These are phyloP conservation scores for Phyto melanocephala DNA, from an alignment of 2,888 invertebrate genomes.

Conservation along the genomic window DNA sequence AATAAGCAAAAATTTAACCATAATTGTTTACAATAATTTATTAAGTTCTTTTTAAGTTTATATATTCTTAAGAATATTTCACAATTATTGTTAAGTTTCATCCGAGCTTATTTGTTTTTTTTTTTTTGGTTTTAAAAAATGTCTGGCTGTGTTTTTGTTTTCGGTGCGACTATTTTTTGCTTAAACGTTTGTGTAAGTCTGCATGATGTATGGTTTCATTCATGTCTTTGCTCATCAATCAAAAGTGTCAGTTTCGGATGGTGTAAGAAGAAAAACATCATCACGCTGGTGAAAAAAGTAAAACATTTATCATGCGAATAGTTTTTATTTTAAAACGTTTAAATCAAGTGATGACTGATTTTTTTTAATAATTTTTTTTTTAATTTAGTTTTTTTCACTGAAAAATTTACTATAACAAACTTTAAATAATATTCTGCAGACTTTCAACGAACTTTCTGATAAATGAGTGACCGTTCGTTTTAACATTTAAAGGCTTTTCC, in stretches of 20 bases:
- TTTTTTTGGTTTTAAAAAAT: slow-evolving; percentile 14
- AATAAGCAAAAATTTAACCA: slow-evolving; percentile 42
- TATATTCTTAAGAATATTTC: slow-evolving; percentile 16
- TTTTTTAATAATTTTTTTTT: no score
- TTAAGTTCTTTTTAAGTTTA: slow-evolving; percentile 37
- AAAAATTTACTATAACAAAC: no score
- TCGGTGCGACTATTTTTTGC: slow-evolving; percentile 26
- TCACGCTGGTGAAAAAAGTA: background rate
- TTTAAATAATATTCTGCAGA: no score
- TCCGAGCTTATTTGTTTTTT: background rate
- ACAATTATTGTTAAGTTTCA: slow-evolving; percentile 31
- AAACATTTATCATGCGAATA: slow-evolving; percentile 50
- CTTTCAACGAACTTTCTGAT: no score
- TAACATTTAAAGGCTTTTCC: no score
- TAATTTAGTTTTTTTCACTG: slow-evolving; percentile 9
- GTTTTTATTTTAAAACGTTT: background rate
- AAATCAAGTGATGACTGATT: no score
- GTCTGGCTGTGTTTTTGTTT: slow-evolving; percentile 36
- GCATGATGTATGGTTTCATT: slow-evolving; percentile 57
- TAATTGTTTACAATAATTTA: slow-evolving; percentile 59
- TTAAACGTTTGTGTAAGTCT: slow-evolving; percentile 6
- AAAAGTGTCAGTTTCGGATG: slow-evolving; percentile 60
- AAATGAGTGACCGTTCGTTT: no score
- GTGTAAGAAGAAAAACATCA: slow-evolving; percentile 33
- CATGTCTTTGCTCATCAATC: slow-evolving; percentile 57